Conservation (phyloP, 2,113 vertebrate species). For the Thomomys bottae region DNA sequence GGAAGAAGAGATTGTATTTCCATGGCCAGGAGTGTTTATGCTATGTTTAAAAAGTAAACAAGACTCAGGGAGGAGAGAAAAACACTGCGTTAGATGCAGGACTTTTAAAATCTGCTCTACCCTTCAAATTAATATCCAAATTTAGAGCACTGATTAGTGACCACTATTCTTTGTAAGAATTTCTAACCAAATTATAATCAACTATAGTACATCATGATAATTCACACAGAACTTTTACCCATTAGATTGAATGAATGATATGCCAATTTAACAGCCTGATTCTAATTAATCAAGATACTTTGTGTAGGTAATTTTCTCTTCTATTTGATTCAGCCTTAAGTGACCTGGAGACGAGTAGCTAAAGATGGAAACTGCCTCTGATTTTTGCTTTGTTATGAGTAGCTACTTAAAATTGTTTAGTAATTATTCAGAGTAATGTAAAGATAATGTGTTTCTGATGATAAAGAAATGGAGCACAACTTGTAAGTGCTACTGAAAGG, state of each 20-base stretch:
- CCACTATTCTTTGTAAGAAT: neutral
- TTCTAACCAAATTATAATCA: neutral
- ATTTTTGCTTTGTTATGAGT: slow-evolving; percentile 26
- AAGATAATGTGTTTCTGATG: slow-evolving; percentile 15
- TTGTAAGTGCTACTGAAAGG: neutral
- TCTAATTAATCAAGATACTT: slow-evolving; percentile 4
- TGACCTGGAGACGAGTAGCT: neutral
- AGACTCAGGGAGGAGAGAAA: neutral
- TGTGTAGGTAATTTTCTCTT: slow-evolving; percentile 27
- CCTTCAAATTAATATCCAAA: neutral
- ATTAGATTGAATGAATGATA: neutral
- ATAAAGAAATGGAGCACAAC: neutral
- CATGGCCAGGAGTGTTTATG: neutral
- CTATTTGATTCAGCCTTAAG: slow-evolving; percentile 35
- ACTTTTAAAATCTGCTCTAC: neutral
- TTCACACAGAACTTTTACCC: neutral
- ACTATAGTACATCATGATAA: neutral
- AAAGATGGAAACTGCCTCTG: slow-evolving; percentile 16
- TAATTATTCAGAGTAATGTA: slow-evolving; percentile 3
- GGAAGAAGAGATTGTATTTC: neutral
- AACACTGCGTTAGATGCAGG: too few species aligned
- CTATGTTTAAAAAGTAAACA: neutral
- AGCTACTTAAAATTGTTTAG: slow-evolving; percentile 1
- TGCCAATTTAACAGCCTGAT: neutral
- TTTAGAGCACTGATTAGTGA: neutral